Percentiles rank a stretch among this genome's conserved stretches.
phyloP scores from a whole-genome alignment of 2,888 invertebrate species.

The Linyphia triangularis region DNA sequence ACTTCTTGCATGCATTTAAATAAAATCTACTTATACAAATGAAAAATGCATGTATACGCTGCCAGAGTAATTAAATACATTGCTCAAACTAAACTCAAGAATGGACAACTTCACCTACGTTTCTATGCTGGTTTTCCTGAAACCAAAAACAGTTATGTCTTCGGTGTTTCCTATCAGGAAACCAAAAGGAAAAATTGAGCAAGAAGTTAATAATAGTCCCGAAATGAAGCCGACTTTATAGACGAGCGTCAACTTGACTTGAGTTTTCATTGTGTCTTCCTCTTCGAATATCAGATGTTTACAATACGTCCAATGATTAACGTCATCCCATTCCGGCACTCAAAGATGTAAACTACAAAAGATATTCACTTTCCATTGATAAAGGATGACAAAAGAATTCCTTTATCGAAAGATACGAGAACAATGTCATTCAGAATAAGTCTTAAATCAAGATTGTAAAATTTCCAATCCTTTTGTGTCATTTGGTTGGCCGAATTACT shows the following conservation, averaged over 20 bases:
- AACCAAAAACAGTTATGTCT: too few relatives aligned
- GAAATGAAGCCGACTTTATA: constrained; percentile 1
- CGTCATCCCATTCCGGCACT: neutral
- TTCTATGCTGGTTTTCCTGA: too few relatives aligned
- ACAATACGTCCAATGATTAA: constrained; percentile 28
- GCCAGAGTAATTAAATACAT: too few relatives aligned
- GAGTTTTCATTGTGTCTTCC: neutral
- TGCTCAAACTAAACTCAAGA: too few relatives aligned
- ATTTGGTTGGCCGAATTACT: constrained; percentile 48
- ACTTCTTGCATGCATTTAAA: too few relatives aligned
- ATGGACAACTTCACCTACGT: too few relatives aligned
- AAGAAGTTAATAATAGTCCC: neutral
- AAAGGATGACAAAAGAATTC: constrained; percentile 32
- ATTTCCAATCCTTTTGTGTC: constrained; percentile 52
- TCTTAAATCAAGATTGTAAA: constrained; percentile 58
- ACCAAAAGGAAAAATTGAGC: neutral
- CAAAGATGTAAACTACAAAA: constrained; percentile 39
- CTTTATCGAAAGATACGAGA: constrained; percentile 34
- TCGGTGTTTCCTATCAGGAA: neutral
- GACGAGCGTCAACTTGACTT: constrained; percentile 28
- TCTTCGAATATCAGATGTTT: neutral
- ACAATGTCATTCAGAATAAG: constrained; percentile 26
- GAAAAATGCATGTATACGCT: too few relatives aligned
- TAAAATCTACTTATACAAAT: too few relatives aligned
- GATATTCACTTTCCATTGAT: constrained; percentile 49